phyloP scores from a whole-genome alignment of 92 coral and sea anemone genomes.

The Zoanthus gigantus region DNA sequence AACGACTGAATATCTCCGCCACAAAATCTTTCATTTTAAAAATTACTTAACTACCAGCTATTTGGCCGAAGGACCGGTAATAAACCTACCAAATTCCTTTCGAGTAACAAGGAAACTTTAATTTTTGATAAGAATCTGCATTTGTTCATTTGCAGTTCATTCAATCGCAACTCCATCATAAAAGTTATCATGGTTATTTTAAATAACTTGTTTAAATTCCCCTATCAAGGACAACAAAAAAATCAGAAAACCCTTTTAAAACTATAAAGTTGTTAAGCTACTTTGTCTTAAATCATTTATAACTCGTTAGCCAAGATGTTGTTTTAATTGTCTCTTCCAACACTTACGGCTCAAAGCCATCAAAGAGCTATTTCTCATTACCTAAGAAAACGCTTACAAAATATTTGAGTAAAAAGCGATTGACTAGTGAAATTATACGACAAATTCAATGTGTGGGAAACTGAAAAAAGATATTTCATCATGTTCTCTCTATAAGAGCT shows the following conservation, averaged over 20 bases:
- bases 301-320: background rate
- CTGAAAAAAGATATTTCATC: constrained; percentile 5
- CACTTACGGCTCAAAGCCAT: background rate
- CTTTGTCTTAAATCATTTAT: constrained; percentile 34
- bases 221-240: background rate
- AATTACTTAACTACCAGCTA: background rate
- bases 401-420: too few relatives aligned
- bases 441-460: background rate
- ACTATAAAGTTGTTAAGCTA: constrained; percentile 25
- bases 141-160: background rate
- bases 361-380: background rate
- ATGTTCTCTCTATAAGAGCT: constrained; percentile 8
- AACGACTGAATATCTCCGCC: background rate
- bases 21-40: background rate
- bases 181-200: background rate
- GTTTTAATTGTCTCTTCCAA: background rate
- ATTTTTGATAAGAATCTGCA: background rate
- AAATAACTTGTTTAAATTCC: constrained; percentile 14
- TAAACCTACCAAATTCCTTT: background rate
- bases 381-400: background rate
- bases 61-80: background rate
- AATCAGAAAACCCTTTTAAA: constrained; percentile 23
- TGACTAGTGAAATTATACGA: background rate
- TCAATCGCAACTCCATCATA: background rate
- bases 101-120: background rate